These are phyloP conservation scores for Cydia strobilella DNA, from an alignment of 1,140 invertebrate genomes.

Conservation along the genomic window DNA sequence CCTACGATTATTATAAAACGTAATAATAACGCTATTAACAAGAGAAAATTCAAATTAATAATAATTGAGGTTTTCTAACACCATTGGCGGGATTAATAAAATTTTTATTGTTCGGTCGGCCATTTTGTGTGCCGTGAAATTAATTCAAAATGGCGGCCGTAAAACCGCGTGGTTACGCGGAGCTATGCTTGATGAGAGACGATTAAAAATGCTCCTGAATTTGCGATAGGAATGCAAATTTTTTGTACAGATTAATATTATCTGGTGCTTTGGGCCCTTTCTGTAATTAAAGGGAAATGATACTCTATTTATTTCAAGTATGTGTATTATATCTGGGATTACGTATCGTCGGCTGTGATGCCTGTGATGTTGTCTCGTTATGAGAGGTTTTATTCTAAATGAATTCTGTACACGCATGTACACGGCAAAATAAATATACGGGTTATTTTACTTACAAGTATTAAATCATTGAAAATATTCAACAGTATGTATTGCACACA, in stretches of 20 bases:
- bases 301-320: conserved; percentile 32
- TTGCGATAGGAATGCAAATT: conserved; percentile 60
- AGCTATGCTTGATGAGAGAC: conserved; percentile 72
- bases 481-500: no score
- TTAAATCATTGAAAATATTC: no score
- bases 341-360: neutral
- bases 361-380: neutral
- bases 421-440: no score
- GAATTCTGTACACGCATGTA: no score
- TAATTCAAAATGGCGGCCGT: conserved; percentile 72
- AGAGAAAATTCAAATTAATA: conserved; percentile 42
- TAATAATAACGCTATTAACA: conserved; percentile 36
- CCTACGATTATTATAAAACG: conserved; percentile 49
- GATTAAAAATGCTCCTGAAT: conserved; percentile 69
- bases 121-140: conserved; percentile 73
- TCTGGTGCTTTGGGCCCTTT: conserved; percentile 18
- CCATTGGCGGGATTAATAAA: conserved; percentile 61
- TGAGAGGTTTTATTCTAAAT: neutral
- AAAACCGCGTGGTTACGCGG: conserved; percentile 68
- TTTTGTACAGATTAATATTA: conserved; percentile 57
- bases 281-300: conserved; percentile 25
- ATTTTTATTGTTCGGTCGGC: conserved; percentile 63
- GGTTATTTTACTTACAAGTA: no score
- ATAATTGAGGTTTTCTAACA: conserved; percentile 47
- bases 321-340: neutral